A percentile compares a stretch with the other conserved stretches of the same genome.
phyloP scores from a whole-genome alignment of 64 coral and sea anemone species.

The Dendronephthya gigantea region DNA sequence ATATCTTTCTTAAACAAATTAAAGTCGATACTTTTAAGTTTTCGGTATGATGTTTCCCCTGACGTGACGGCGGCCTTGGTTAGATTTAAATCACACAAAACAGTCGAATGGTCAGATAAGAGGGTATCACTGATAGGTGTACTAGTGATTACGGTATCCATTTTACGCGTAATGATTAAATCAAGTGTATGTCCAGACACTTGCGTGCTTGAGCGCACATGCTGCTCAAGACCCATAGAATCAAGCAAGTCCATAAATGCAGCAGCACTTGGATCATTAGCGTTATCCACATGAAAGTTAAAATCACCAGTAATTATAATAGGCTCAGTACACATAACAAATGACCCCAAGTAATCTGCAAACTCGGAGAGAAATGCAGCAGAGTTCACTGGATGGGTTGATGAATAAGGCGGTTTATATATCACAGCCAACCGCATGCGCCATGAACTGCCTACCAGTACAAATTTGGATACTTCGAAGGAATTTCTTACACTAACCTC shows the following conservation, averaged over 20 bases:
- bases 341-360: neutral
- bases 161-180: neutral
- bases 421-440: neutral
- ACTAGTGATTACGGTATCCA: neutral
- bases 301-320: too few relatives aligned
- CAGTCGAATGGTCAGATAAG: slow-evolving; percentile 25
- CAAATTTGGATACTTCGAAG: neutral
- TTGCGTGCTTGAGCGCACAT: neutral
- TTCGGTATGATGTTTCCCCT: slow-evolving; percentile 3
- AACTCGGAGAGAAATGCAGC: neutral
- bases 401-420: neutral
- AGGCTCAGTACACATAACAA: neutral
- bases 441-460: neutral
- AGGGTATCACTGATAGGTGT: neutral
- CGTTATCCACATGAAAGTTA: slow-evolving; percentile 16
- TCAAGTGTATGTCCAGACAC: slow-evolving; percentile 16
- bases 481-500: neutral
- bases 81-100: too few relatives aligned
- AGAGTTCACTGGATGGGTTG: too few relatives aligned
- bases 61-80: neutral
- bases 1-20: slow-evolving; percentile 15
- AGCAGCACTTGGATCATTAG: neutral
- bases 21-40: slow-evolving; percentile 22
- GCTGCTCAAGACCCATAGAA: slow-evolving; percentile 3
- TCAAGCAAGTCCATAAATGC: slow-evolving; percentile 27